Evolutionary conservation across 1,140 invertebrate genomes (phyloP), one percentile per base, ranked within the genome.

Genomic region (Heliconius hewitsoni): DNA sequence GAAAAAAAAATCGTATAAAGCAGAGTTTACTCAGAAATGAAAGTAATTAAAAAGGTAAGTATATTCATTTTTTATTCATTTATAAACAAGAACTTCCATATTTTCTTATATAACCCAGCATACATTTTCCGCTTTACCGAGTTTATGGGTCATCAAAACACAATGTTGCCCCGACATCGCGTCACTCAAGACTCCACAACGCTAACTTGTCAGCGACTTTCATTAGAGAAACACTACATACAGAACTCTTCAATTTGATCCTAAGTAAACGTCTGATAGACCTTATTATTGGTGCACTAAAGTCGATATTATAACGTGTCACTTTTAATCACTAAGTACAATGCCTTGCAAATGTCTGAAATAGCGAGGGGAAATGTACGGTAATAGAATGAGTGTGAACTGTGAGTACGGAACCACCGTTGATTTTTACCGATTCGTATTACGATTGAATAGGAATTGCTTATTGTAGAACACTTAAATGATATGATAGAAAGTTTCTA

Each of bases 101-200:
- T 66, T 66, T 66, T 66, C 60, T 66, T 66, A 66, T 30, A 16
- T 30, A 66, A 66, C 4, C 60, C 60, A 66, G 60, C 60, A 66
- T 46, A 77, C 30, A 72, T 77, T 77, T 77, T 55, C 70, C 50
- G 42, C 70, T 77, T 77, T 30, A 77, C 27, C 72, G 72, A 60
- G 73, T 79, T 79, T 79, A 55, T 79, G 34, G 78, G 78, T 79
- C 78, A 79, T 79, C 78, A 79, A 74, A 79, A 79, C 39, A 50
- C 73, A 74, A 79, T 71, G 73, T 75, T 66, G 19, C 55, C 71
- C 55, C 73, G 50, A 79, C 78, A 71, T 79, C 73, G 66, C 13
- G 73, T 79, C 78, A 74, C 78, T 79, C 78, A 79, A 79, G 57
- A 71, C 70, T 77, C 70, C 60, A 77, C 76, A 77, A 72, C 72